These are phyloP conservation scores for Pachyuromys duprasi DNA, from an alignment of 2,797 vertebrate genomes.

Conservation along the genomic window DNA sequence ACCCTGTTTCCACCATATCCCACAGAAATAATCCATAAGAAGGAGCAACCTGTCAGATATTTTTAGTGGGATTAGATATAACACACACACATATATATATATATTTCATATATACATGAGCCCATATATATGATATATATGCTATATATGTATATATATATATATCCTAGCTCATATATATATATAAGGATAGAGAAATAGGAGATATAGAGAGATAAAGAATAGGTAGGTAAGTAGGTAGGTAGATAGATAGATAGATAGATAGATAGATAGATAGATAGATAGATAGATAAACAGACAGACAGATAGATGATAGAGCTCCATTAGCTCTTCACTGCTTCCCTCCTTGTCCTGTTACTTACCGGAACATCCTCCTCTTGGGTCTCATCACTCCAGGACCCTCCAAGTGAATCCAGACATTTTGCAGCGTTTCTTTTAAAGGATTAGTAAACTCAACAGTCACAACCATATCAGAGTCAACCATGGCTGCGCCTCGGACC, in stretches of 20 bases:
- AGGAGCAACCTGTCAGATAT: not conserved
- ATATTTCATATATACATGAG: too few species aligned
- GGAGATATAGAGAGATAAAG: not conserved
- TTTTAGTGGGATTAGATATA: not conserved
- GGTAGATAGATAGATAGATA: rapidly evolving
- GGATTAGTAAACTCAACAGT: conserved; percentile 94
- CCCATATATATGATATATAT: too few species aligned
- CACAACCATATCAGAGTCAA: conserved; percentile 90
- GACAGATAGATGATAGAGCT: not conserved
- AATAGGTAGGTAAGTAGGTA: too few species aligned
- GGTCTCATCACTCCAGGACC: conserved; percentile 91
- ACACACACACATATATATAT: too few species aligned
- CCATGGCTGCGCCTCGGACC: conserved; percentile 87
- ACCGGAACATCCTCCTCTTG: conserved; percentile 92
- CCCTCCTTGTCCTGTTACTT: conserved; percentile 52
- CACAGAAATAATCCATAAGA: not conserved
- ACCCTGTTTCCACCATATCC: not conserved
- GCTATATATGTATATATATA: too few species aligned
- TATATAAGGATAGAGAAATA: not conserved
- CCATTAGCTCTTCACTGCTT: not conserved
- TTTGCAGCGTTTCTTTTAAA: conserved; percentile 90
- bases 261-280: too few species aligned
- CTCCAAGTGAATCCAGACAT: conserved; percentile 91
- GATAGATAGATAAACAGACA: rapidly evolving
- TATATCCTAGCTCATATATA: too few species aligned